Percentiles rank a stretch among this genome's conserved stretches.
Conservation (phyloP, 2,888 invertebrate species). For the Odontocolon sp. region DNA sequence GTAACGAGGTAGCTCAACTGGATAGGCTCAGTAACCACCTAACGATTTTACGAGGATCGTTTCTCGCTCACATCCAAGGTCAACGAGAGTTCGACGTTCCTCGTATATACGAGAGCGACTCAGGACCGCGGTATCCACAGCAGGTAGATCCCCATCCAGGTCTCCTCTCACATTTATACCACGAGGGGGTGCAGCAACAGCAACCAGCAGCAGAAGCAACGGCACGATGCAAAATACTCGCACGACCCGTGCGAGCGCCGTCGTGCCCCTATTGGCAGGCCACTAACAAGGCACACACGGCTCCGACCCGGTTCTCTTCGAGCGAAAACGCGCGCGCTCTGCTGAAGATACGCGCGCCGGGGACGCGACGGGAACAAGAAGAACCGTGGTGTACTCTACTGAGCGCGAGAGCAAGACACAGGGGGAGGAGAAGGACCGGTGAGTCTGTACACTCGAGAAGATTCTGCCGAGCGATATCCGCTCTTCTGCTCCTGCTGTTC, state of each 20-base stretch:
- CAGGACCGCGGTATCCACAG: constrained; percentile 15
- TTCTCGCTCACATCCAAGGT: constrained; percentile 54
- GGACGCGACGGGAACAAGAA: constrained; percentile 65
- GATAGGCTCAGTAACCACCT: neutral
- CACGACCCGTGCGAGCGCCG: constrained; percentile 61
- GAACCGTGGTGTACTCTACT: constrained; percentile 63
- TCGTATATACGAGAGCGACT: constrained; percentile 53
- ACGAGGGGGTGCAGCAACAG: neutral
- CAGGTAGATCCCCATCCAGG: constrained; percentile 10
- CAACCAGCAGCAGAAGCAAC: neutral
- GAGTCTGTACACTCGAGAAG: constrained; percentile 71
- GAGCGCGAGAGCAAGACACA: constrained; percentile 30
- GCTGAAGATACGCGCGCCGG: constrained; percentile 62
- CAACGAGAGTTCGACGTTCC: constrained; percentile 51
- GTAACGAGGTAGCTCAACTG: constrained; percentile 7
- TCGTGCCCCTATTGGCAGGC: constrained; percentile 73
- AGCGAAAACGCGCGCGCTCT: constrained; percentile 28
- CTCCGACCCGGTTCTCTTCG: constrained; percentile 29
- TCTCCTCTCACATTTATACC: neutral
- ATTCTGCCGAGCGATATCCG: constrained; percentile 76
- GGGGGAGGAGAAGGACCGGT: constrained; percentile 3
- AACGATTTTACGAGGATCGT: constrained; percentile 21
- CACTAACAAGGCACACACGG: constrained; percentile 74
- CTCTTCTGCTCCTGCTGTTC: constrained; percentile 54
- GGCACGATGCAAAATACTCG: constrained; percentile 70